Percentiles rank a stretch among this genome's conserved stretches.
phyloP scores from a whole-genome alignment of 1,140 invertebrate species.

The Octopus bimaculoides region DNA sequence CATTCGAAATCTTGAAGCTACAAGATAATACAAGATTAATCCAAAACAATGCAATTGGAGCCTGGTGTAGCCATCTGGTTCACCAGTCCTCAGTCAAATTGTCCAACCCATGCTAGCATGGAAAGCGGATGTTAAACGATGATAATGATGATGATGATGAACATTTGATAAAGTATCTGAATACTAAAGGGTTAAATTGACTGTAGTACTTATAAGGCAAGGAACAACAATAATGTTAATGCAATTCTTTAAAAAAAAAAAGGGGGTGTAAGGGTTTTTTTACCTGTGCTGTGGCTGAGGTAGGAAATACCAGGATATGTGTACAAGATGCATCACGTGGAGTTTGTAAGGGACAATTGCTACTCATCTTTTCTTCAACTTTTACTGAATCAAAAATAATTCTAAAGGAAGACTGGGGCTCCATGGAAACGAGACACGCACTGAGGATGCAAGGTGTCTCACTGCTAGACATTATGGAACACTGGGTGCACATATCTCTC shows the following conservation, averaged over 20 bases:
- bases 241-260: background rate
- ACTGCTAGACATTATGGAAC: constrained; percentile 62
- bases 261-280: constrained; percentile 16
- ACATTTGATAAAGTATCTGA: too few species aligned
- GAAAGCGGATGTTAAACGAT: too few species aligned
- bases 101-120: too few species aligned
- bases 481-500: constrained; percentile 87
- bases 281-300: constrained; percentile 92
- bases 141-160: too few species aligned
- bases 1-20: too few species aligned
- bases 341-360: constrained; percentile 51
- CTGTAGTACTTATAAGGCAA: too few species aligned
- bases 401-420: constrained; percentile 88
- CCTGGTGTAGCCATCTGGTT: too few species aligned
- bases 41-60: too few species aligned
- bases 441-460: constrained; percentile 85
- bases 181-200: too few species aligned
- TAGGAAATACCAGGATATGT: constrained; percentile 98
- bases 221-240: too few species aligned
- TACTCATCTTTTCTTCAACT: constrained; percentile 50
- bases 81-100: too few species aligned
- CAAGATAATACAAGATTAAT: too few species aligned
- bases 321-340: constrained; percentile 85
- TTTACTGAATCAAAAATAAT: constrained; percentile 82
- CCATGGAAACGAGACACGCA: constrained; percentile 94